These are phyloP conservation scores for Manis crassicaudata DNA, from an alignment of 2,797 vertebrate genomes.

Conservation along the genomic window DNA sequence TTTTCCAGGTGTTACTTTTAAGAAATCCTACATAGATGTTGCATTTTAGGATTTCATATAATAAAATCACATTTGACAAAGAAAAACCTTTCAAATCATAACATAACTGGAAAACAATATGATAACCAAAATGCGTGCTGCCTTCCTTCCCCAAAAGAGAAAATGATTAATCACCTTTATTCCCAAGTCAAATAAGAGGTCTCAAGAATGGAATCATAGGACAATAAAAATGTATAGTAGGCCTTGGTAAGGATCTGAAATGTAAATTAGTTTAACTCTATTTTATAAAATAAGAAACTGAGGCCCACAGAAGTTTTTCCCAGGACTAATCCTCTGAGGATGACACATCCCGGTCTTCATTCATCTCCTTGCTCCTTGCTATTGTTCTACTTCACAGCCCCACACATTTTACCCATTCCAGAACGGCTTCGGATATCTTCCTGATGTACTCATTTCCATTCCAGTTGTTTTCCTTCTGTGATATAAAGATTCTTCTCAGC, in stretches of 20 bases:
- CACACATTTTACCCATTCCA: neutral
- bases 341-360: accelerated
- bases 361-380: neutral
- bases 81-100: neutral
- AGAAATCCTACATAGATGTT: neutral
- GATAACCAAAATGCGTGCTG: neutral
- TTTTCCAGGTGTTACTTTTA: conserved; percentile 15
- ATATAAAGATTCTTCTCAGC: neutral
- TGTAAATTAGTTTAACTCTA: neutral
- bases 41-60: conserved; percentile 17
- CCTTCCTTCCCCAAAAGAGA: neutral
- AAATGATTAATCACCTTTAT: neutral
- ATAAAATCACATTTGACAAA: conserved; percentile 28
- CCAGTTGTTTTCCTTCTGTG: neutral
- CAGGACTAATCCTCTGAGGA: neutral
- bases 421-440: neutral
- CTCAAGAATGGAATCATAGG: neutral
- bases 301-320: neutral
- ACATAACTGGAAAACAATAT: neutral
- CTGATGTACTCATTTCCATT: neutral
- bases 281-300: neutral
- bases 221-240: neutral
- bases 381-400: neutral
- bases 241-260: neutral
- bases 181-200: neutral